Percentiles rank a stretch among this genome's conserved stretches.
Evolutionary conservation across 2,113 vertebrate genomes (phyloP).

Genomic region (Centropus bengalensis): DNA sequence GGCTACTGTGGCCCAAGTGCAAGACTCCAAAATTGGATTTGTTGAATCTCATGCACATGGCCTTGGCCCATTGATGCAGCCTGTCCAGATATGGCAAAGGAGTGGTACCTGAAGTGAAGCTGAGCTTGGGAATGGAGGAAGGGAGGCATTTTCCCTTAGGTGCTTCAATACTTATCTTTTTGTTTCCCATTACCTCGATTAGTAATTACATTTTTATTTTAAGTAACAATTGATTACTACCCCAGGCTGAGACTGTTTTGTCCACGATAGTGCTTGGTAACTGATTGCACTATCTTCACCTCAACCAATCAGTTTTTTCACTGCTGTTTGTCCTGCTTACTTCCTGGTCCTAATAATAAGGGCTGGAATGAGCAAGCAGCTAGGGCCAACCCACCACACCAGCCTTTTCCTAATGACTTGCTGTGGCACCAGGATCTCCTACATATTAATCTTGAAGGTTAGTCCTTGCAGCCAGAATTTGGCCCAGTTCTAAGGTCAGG

Average conservation of each 20-base stretch:
- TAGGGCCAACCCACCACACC: not conserved
- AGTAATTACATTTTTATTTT: not conserved
- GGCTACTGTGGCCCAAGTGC: too few species aligned
- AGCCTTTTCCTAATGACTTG: not conserved
- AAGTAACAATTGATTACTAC: not conserved
- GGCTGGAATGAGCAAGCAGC: fast-evolving
- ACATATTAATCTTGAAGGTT: not conserved
- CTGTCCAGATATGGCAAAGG: too few species aligned
- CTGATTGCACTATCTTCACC: not conserved
- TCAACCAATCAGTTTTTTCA: not conserved
- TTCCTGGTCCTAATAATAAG: not conserved
- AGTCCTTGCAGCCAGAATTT: not conserved
- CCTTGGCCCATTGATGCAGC: too few species aligned
- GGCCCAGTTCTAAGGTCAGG: not conserved
- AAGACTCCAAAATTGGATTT: too few species aligned
- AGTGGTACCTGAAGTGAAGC: not conserved
- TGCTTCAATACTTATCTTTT: not conserved
- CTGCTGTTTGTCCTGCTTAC: not conserved
- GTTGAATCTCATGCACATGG: too few species aligned
- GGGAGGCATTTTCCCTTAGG: fast-evolving
- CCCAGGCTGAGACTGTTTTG: not conserved
- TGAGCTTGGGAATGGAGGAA: not conserved
- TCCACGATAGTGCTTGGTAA: not conserved
- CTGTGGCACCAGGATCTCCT: not conserved
- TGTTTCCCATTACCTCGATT: not conserved